A percentile compares a stretch with the other conserved stretches of the same genome.
These are phyloP conservation scores for Andrena trimmerana DNA, from an alignment of 2,888 invertebrate species.

Conservation along the genomic window DNA sequence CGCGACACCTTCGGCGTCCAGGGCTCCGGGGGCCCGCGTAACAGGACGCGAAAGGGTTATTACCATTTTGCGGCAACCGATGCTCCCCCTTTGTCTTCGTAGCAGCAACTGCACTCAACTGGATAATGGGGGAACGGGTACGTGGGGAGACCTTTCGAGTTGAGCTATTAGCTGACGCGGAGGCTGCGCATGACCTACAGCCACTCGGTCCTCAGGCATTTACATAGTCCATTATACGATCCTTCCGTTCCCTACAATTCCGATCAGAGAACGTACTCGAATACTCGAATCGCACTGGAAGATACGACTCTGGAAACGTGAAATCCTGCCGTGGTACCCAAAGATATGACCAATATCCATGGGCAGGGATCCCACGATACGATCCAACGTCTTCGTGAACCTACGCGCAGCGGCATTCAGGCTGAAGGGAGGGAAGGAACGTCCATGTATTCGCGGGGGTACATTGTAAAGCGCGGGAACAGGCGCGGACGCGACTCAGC, in stretches of 20 bases:
- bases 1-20: constrained; percentile 47
- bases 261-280: too few relatives aligned
- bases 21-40: constrained; percentile 17
- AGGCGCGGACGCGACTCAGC: constrained; percentile 36
- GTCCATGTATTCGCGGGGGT: not conserved
- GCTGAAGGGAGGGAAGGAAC: not conserved
- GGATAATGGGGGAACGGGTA: not conserved
- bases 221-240: too few relatives aligned
- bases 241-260: too few relatives aligned
- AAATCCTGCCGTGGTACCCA: not conserved
- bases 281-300: too few relatives aligned
- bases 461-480: constrained; percentile 39
- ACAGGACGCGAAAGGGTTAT: constrained; percentile 33
- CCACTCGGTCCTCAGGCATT: too few relatives aligned
- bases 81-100: constrained; percentile 33
- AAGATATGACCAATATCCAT: not conserved
- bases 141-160: too few relatives aligned
- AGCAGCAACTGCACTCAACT: not conserved
- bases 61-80: constrained; percentile 33
- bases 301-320: too few relatives aligned
- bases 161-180: too few relatives aligned
- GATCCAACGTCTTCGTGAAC: too few relatives aligned
- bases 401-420: too few relatives aligned
- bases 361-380: too few relatives aligned
- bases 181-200: too few relatives aligned